Evolutionary conservation across 2,113 vertebrate genomes (phyloP).

Genomic region (Pantherophis guttatus): DNA sequence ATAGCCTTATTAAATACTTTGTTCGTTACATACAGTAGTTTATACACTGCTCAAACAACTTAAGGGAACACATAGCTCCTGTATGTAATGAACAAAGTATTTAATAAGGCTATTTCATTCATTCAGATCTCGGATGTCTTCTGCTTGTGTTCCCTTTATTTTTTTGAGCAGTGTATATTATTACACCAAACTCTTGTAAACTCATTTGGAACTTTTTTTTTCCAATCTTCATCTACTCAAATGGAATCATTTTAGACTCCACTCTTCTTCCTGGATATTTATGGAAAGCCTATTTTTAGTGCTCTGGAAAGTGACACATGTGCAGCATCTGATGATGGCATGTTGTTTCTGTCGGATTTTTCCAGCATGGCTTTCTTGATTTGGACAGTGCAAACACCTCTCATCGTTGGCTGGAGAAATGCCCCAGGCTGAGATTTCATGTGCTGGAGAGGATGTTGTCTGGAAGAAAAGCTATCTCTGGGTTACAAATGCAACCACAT

Average conservation of each 20-base stretch:
- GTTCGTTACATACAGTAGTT: too few relatives aligned
- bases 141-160: too few relatives aligned
- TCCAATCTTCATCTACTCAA: background rate
- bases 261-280: background rate
- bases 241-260: background rate
- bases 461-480: slow-evolving; percentile 12
- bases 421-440: background rate
- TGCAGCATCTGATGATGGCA: background rate
- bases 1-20: too few relatives aligned
- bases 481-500: slow-evolving; percentile 3
- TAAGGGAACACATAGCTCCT: too few relatives aligned
- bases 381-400: slow-evolving; percentile 21
- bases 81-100: too few relatives aligned
- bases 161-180: background rate
- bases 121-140: too few relatives aligned
- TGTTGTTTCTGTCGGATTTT: background rate
- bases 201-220: background rate
- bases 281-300: slow-evolving; percentile 7
- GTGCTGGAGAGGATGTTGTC: background rate
- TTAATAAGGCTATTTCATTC: too few relatives aligned
- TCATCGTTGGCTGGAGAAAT: background rate
- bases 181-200: background rate
- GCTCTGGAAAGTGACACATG: background rate
- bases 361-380: background rate
- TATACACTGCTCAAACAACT: too few relatives aligned